Percentiles rank a stretch among this genome's conserved stretches.
Evolutionary conservation across 2,888 invertebrate genomes (phyloP).

Genomic region (Cordilura impudica): DNA sequence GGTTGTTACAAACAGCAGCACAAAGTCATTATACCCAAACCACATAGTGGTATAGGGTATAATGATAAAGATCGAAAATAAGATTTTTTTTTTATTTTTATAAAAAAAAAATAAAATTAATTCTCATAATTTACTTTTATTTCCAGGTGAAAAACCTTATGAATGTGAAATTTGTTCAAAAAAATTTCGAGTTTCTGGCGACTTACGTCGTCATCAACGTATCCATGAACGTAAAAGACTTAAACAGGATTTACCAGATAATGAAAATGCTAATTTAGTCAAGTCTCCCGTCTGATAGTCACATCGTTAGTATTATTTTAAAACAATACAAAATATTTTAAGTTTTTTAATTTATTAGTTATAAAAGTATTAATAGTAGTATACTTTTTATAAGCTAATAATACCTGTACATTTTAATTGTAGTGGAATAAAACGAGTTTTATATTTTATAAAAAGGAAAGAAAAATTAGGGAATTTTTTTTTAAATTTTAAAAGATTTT

Average conservation of each 20-base stretch:
- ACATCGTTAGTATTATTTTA: no score
- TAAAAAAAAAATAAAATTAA: no score
- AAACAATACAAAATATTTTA: background rate
- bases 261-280: conserved; percentile 4
- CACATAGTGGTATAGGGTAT: no score
- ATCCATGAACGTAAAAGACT: conserved; percentile 81
- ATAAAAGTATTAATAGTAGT: conserved; percentile 36
- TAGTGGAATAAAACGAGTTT: no score
- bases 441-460: no score
- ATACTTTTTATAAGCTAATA: conserved; percentile 29
- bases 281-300: conserved; percentile 27
- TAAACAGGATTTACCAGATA: conserved; percentile 41
- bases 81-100: no score
- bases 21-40: no score
- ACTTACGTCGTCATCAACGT: conserved; percentile 88
- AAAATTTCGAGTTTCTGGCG: conserved; percentile 89
- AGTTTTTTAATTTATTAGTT: conserved; percentile 17
- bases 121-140: no score
- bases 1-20: no score
- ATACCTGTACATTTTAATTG: conserved; percentile 25
- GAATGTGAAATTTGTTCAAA: conserved; percentile 87
- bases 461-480: no score
- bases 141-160: conserved; percentile 86
- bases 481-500: no score
- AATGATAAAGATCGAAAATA: no score